Evolutionary conservation across 2,797 vertebrate species (phyloP).

Genomic region (Hypotaenidia philippensis): DNA sequence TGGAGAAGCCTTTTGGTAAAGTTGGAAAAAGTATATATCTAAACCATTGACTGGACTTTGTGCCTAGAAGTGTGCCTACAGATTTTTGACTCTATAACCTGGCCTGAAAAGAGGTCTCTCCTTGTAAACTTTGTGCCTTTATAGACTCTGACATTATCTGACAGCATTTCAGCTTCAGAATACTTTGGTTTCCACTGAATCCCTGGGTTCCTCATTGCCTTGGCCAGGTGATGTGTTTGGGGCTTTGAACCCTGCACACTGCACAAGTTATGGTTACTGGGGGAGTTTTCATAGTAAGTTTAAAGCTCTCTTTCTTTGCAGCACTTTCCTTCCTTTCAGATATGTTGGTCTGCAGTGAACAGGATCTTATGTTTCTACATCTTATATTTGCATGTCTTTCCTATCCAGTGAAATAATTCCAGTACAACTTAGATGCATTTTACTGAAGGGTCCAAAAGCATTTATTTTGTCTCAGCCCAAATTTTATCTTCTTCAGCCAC

Average conservation of each 20-base stretch:
- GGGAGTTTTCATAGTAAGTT: background rate
- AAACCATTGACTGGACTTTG: background rate
- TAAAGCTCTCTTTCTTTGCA: background rate
- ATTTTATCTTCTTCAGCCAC: background rate
- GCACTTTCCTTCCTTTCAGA: background rate
- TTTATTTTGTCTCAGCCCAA: background rate
- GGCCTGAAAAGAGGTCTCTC: background rate
- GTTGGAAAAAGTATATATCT: background rate
- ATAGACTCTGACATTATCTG: background rate
- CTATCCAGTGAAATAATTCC: background rate
- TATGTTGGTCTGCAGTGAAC: background rate
- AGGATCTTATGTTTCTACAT: background rate
- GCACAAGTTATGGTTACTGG: background rate
- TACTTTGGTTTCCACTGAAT: background rate
- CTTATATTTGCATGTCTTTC: background rate
- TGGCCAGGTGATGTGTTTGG: background rate
- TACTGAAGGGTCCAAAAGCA: background rate
- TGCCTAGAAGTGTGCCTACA: background rate
- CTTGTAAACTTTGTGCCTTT: background rate
- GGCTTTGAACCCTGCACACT: background rate
- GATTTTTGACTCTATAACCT: background rate
- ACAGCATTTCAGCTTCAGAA: background rate
- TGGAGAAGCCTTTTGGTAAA: background rate
- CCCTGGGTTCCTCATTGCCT: background rate
- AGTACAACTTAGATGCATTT: background rate